phyloP scores from a whole-genome alignment of 2,113 vertebrate species.

The Micromys minutus region DNA sequence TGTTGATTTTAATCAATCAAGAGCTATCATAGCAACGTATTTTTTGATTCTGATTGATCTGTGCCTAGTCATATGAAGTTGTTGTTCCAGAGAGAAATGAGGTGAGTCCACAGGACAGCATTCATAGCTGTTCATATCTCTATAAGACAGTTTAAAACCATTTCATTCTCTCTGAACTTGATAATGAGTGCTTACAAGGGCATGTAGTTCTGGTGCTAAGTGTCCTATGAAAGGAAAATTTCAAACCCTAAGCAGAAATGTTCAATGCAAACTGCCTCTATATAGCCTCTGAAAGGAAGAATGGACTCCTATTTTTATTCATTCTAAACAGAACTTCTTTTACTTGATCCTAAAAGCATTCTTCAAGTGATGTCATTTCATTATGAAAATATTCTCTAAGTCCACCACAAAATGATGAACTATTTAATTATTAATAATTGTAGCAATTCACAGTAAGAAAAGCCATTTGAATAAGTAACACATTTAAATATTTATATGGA shows the following conservation, averaged over 20 bases:
- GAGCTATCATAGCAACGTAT: not conserved
- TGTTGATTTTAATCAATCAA: not conserved
- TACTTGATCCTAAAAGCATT: constrained; percentile 20
- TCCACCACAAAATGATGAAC: constrained; percentile 30
- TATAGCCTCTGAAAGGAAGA: not conserved
- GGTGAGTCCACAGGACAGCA: not conserved
- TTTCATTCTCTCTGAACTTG: not conserved
- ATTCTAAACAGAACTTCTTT: not conserved
- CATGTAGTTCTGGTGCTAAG: not conserved
- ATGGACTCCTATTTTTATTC: not conserved
- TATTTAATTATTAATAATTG: constrained; percentile 63
- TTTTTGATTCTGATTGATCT: not conserved
- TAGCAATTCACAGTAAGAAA: constrained; percentile 41
- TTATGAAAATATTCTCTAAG: constrained; percentile 33
- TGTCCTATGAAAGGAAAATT: not conserved
- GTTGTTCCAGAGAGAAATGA: not conserved
- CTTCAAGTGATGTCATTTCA: constrained; percentile 47
- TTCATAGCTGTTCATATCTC: not conserved
- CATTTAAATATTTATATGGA: constrained; percentile 70
- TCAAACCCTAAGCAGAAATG: not conserved
- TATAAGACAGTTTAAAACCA: not conserved
- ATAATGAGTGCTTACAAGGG: not conserved
- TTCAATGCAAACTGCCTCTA: not conserved
- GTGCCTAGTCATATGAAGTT: not conserved
- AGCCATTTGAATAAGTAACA: constrained; percentile 49